Base-by-base conservation (phyloP, 2,888 invertebrate genomes). In the Baccha elongata region DNA sequence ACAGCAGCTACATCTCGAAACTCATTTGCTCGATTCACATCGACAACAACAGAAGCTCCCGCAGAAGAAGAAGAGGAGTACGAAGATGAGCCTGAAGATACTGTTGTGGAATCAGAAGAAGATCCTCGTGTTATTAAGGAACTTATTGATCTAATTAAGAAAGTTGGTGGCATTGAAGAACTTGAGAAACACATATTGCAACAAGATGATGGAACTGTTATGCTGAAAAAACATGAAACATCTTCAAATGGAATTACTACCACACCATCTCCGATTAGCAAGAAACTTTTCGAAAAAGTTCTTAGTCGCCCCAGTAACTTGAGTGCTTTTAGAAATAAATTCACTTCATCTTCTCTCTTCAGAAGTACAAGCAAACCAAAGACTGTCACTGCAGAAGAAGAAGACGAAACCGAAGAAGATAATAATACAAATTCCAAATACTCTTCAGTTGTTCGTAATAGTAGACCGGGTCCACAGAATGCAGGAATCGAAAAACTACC, bases 161-260 rank as follows among this genome's bases (percentile, higher is more conserved):
- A 96, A 93, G 95, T 96, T 73, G 96, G 96, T 93, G 97, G 97
- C 13, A 93, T 97, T 1, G 97, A 97, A 87, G 95, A 97, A 87
- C 89, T 97, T 13, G 97, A 97, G 89, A 96, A 95, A 87, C 96
- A 96, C 80, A 90, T 96, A 13, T 90, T 92, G 23, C 88, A 92
- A 5, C 92, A 93, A 85, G 92, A 92, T 7, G 92, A 92, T 29
- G 93, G 91, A 90, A 53, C 92, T 90, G 86, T 89, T 1, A 89
- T 92, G 0, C 88, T 91, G 0, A 88, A 89, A 29, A 92, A 92
- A 65, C 90, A 91, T 0, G 87, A 87, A 19, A 65, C 69, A 37
- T 78, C 85, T 13, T 91, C 91, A 0, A 89, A 86, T 7, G 87
- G 89, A 19, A 86, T 86, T 44, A 85, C 89, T 0, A 89, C 90